These are phyloP conservation scores for Phenganax stokvisi DNA, from an alignment of 92 coral and sea anemone genomes.

Conservation along the genomic window DNA sequence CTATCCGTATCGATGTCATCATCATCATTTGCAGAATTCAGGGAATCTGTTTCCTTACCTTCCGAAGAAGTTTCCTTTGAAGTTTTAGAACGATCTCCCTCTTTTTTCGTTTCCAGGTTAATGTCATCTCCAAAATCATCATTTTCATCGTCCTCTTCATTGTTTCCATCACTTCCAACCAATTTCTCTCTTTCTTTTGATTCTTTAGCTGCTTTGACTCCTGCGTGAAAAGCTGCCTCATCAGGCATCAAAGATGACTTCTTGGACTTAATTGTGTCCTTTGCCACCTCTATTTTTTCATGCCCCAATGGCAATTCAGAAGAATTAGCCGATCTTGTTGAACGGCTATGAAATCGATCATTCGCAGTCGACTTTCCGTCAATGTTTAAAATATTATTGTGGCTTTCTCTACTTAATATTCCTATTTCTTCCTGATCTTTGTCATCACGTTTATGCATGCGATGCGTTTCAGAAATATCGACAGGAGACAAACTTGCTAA, in stretches of 20 bases:
- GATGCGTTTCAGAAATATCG: constrained; percentile 23
- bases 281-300: constrained; percentile 33
- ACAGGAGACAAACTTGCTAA: constrained; percentile 89
- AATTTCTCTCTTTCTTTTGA: constrained; percentile 52
- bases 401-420: constrained; percentile 2
- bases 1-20: constrained; percentile 47
- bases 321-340: constrained; percentile 1
- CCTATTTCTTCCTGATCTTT: constrained; percentile 7
- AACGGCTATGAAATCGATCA: constrained; percentile 7
- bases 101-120: constrained; percentile 40
- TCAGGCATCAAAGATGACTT: constrained; percentile 60
- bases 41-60: constrained; percentile 21
- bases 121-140: constrained; percentile 49
- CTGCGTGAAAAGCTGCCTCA: constrained; percentile 83
- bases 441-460: constrained; percentile 22
- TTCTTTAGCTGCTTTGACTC: constrained; percentile 67
- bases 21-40: constrained; percentile 24
- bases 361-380: constrained; percentile 12
- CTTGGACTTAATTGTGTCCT: constrained; percentile 32
- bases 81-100: constrained; percentile 9
- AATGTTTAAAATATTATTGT: constrained; percentile 8
- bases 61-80: constrained; percentile 34
- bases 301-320: constrained; percentile 21
- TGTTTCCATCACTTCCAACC: constrained; percentile 81
- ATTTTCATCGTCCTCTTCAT: constrained; percentile 53